Evolutionary conservation across 92 coral and sea anemone genomes (phyloP), one percentile per base, ranked within the genome.

Genomic region (Micromussa lordhowensis): DNA sequence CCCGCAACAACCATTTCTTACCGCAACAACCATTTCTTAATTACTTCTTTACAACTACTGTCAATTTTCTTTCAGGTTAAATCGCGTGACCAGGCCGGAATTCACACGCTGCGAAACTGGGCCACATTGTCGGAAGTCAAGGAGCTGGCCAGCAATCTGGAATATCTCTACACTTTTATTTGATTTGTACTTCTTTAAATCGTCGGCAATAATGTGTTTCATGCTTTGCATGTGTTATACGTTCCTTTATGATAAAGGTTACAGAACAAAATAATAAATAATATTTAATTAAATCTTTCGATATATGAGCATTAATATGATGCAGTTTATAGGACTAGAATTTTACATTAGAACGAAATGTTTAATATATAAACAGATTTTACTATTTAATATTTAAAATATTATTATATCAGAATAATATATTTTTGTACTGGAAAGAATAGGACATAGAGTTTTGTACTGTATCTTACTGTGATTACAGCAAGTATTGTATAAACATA

Each of bases 181-280:
- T 40, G 26, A 66, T 26, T 26, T 66, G 18, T 66, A 66, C 59
- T 63, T 63, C 55, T 64, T 34, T 31, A 53, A 24, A n/a, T n/a
- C n/a, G n/a, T 44, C 34, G 71, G 26, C 71, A 66, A 28, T 76
- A 21, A 44, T 24, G 29, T 77, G 81, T 51, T 24, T 26, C 81
- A 55, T 79, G 82, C 82, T 79, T 17, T 79, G 82, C 82, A 31
- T 79, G 82, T 19, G 30, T 79, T 79, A 79, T 79, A 29, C 38
- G 82, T 79, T 79, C 68, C 82, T 79, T 79, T 79, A 79, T 79
- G 49, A 13, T 79, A 79, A 78, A 79, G 82, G 82, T 51, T 24
- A 49, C 22, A 21, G 26, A 51, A n/a, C n/a, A 77, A 26, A 0
- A n/a, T 3, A 66, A 66, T 13, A 26, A 44, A 3, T 75, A 35